Evolutionary conservation across 2,888 invertebrate genomes (phyloP), one percentile per base, ranked within the genome.

Genomic region (Micropterix aruncella): DNA sequence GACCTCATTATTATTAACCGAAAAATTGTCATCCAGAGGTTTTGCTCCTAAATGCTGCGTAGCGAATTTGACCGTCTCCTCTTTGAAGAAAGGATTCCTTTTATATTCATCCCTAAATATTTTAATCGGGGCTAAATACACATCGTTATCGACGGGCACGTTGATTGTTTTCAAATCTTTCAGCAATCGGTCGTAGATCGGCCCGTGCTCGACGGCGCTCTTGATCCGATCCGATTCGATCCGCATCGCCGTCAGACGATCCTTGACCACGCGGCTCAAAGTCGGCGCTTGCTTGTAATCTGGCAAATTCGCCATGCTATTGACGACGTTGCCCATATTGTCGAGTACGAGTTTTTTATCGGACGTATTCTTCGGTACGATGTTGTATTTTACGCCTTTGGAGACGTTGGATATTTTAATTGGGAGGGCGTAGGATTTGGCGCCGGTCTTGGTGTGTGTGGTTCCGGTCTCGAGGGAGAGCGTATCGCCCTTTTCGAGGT

Each of bases 131-230:
- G 69, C 65, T 40, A 77, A 54, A 45, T 76, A 63, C 15, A 73
- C 70, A 52, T 77, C 77, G 52, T 67, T 63, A 2, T 61, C 59
- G 16, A 72, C 63, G 1, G 70, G 63, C 49, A 76, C 66, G 48
- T 70, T 72, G 44, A 74, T 63, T 37, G 73, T 71, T 39, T 63
- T 66, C 18, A 77, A 57, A 48, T 73, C 66, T 46, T 70, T 70
- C 46, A 77, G 66, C 3, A 77, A 57, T 51, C 72, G 73, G 47
- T 77, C 75, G 50, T 77, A 77, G 19, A 75, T 70, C 0, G 74
- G 74, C 0, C 74, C 74, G 54, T 77, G 75, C 53, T 74, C 70
- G 1, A 76, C 67, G 0, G 74, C 74, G 52, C 77, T 77, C 52
- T 75, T 75, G 18, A 77, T 70, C 51, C 74, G 64, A 45, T 72